Evolutionary conservation across 2,113 vertebrate genomes (phyloP).

Genomic region (Camelus dromedarius): DNA sequence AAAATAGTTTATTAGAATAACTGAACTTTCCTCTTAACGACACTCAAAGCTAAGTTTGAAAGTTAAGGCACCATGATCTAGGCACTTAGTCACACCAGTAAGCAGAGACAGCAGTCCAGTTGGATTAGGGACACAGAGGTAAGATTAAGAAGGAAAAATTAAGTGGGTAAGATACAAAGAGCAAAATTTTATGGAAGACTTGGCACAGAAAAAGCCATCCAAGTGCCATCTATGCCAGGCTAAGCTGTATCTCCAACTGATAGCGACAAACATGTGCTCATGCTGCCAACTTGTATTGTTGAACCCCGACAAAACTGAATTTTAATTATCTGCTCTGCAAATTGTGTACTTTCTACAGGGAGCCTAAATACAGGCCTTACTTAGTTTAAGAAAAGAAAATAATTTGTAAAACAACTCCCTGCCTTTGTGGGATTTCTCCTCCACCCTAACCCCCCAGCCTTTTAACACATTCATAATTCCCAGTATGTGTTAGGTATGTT

Average conservation of each 20-base stretch:
- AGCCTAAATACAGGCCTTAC: not conserved
- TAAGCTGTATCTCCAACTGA: not conserved
- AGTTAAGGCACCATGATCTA: not conserved
- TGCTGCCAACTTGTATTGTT: not conserved
- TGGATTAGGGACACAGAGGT: not conserved
- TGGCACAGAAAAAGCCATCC: not conserved
- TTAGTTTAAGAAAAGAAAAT: not conserved
- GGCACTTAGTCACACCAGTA: not conserved
- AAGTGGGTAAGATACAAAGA: not conserved
- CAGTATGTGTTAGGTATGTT: not conserved
- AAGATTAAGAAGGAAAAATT: not conserved
- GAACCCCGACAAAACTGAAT: not conserved
- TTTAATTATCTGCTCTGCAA: not conserved
- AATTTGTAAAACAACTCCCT: not conserved
- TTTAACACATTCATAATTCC: not conserved
- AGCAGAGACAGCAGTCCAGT: not conserved
- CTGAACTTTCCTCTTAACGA: constrained; percentile 23
- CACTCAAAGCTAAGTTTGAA: constrained; percentile 7
- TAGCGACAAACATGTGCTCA: not conserved
- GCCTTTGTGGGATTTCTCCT: not conserved
- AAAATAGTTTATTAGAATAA: not conserved
- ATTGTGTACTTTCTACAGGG: not conserved
- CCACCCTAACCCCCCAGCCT: not conserved
- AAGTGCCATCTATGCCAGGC: not conserved
- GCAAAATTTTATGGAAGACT: not conserved